Base-by-base conservation (phyloP, 2,797 vertebrate genomes). In the Paguma larvata region DNA sequence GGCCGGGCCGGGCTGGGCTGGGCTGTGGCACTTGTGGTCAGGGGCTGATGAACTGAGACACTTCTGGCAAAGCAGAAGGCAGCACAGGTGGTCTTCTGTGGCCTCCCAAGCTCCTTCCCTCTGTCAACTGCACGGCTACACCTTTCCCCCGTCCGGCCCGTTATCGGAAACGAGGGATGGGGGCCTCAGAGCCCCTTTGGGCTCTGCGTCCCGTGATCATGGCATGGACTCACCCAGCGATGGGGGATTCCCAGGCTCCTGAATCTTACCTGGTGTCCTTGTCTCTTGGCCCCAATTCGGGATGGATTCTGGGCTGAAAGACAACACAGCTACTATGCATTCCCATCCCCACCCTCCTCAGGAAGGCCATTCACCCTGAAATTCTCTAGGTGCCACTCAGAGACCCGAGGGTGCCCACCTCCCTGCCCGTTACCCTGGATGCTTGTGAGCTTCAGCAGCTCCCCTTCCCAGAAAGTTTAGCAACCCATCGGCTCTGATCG, bases 51-150 rank as follows among this genome's bases (percentile, higher is more conserved):
- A 84, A 67, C 62, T 38, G 87, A 93, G 46, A 51, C 0, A 7
- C 65, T 25, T 68, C 88, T 75, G 63, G 46, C 63, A 75, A 75
- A 73, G 62, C 63, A 62, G 67, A 84, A 86, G 82, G 44, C 13
- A 14, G 6, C 30, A 14, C 5, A 15, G 4, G 5, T 89, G 51
- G 9, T 46, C 23, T 85, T 79, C 53, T 9, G 0, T 11, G 13
- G 41, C 3, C 75, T 91, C 48, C 78, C 62, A n/a, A 27, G 12
- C n/a, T 21, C 51, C 80, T 75, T 83, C 18, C 41, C 23, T 86
- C 65, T 51, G 2, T 19, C 67, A 92, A 23, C 41, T 85, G 34
- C 48, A 80, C 27, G 14, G 15, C 23, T 44, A 78, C 27, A 56
- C 34, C 10, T 11, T 63, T 44, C 19, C 63, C 67, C 11, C 7